Evolutionary conservation across 2,888 invertebrate species (phyloP).

Genomic region (Apeira syringaria): DNA sequence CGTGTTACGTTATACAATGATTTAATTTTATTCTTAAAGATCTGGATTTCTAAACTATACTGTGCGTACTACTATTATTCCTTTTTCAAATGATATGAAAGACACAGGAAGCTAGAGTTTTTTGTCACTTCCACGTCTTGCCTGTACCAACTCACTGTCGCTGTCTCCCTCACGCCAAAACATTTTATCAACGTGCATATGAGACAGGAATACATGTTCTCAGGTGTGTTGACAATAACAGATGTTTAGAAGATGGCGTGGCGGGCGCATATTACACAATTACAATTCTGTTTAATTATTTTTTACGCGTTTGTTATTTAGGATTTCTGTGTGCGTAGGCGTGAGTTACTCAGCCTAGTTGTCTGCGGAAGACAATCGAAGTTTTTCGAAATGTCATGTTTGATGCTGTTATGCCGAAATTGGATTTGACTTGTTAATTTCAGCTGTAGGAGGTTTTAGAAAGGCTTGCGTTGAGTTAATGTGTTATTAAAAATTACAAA

Average conservation of each 20-base stretch:
- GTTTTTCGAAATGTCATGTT: slow-evolving; percentile 61
- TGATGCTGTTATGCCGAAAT: slow-evolving; percentile 62
- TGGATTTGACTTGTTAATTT: slow-evolving; percentile 60
- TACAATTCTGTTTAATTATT: slow-evolving; percentile 81
- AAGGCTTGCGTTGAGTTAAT: slow-evolving; percentile 5
- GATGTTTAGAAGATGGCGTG: slow-evolving; percentile 69
- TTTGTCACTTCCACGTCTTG: slow-evolving; percentile 81
- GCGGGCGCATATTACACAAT: slow-evolving; percentile 71
- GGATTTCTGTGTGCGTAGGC: slow-evolving; percentile 59
- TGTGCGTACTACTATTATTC: slow-evolving; percentile 59
- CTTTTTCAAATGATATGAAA: slow-evolving; percentile 82
- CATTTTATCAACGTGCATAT: slow-evolving; percentile 30
- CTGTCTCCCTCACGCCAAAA: slow-evolving; percentile 43
- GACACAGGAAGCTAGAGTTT: slow-evolving; percentile 82
- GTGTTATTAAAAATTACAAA: slow-evolving; percentile 3
- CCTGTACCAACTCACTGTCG: slow-evolving; percentile 48
- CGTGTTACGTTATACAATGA: too few relatives aligned
- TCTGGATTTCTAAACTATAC: slow-evolving; percentile 47
- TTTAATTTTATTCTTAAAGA: not conserved
- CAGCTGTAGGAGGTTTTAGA: slow-evolving; percentile 40
- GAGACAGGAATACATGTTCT: slow-evolving; percentile 52
- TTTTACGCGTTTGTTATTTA: slow-evolving; percentile 68
- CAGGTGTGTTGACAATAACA: slow-evolving; percentile 83
- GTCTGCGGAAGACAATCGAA: slow-evolving; percentile 59
- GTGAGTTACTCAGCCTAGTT: slow-evolving; percentile 49